These are phyloP conservation scores for Halcyon chelicuti DNA, from an alignment of 2,797 vertebrate species.

Conservation along the genomic window DNA sequence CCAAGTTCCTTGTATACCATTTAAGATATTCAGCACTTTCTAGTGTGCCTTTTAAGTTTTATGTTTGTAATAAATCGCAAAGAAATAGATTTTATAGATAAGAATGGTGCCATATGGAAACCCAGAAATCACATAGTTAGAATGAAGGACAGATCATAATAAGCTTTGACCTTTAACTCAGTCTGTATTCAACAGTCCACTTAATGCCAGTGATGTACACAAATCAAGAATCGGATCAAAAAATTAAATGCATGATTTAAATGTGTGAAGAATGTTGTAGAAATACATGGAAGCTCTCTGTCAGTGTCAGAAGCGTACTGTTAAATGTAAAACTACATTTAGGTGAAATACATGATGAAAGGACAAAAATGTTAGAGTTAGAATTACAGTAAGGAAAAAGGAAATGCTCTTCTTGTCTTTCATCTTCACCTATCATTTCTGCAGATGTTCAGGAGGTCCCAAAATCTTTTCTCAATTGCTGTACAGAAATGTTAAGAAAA, in stretches of 20 bases:
- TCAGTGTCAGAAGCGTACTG: not conserved
- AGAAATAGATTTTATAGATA: constrained; percentile 37
- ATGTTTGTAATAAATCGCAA: constrained; percentile 40
- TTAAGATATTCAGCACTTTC: constrained; percentile 18
- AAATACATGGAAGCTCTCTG: not conserved
- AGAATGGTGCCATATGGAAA: not conserved
- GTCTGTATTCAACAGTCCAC: not conserved
- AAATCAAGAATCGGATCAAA: not conserved
- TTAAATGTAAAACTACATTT: not conserved
- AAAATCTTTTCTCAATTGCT: not conserved
- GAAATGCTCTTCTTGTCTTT: not conserved
- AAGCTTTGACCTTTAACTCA: not conserved
- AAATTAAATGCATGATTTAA: accelerated
- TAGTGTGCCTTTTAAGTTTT: constrained; percentile 15
- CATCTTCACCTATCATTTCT: not conserved
- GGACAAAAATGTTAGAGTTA: not conserved
- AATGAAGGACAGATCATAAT: not conserved
- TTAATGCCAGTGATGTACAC: not conserved
- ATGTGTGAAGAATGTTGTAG: not conserved
- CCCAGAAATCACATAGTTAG: not conserved
- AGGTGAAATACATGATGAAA: not conserved
- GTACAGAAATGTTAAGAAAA: not conserved
- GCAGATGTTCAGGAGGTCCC: not conserved
- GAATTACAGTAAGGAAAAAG: not conserved
- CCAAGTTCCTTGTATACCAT: not conserved